Base-by-base conservation (phyloP, 2,113 vertebrate species). In the Oreochromis tanganicae region DNA sequence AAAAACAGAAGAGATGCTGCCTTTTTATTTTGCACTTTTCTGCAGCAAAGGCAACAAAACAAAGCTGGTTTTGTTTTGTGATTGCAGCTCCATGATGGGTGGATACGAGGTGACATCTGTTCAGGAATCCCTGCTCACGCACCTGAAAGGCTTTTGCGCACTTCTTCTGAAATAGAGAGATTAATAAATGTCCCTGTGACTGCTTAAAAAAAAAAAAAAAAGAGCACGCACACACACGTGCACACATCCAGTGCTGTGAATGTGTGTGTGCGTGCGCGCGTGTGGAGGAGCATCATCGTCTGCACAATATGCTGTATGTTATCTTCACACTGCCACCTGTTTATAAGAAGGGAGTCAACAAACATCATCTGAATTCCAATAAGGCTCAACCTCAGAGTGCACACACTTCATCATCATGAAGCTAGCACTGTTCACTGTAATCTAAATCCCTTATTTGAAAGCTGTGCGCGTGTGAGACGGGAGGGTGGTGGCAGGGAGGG, bases 321-420 rank as follows among this genome's bases (percentile, higher is more conserved):
- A 96, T 96, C 94, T 96, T 84, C 92, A 93, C 93, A 90, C 94
- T 93, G 92, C 93, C 95, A 96, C 95, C 94, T 95, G 95, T 94
- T 96, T 93, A 92, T 94, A 85, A 91, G 90, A 94, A 92, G 93
- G 92, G 87, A 96, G 93, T 93, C 93, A 88, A 94, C 92, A 95
- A 94, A 95, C 92, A 87, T 94, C 89, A 86, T 93, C 89, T 94
- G 94, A 95, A 96, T 94, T 95, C 91, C 92, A 96, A 93, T 94
- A 93, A 96, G 93, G 90, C 92, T 93, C 90, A 81, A 88, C 91
- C 91, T 91, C 88, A 19, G 89, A 91, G 92, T 91, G 89, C 89
- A 90, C 93, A 88, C 87, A 89, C 91, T 90, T 91, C 86, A 93
- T 93, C 90, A 86, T 66, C 83, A 88, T 79, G 84, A 81, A 85